phyloP scores from a whole-genome alignment of 2,888 invertebrate species.

The Ferdinandea cuprea region DNA sequence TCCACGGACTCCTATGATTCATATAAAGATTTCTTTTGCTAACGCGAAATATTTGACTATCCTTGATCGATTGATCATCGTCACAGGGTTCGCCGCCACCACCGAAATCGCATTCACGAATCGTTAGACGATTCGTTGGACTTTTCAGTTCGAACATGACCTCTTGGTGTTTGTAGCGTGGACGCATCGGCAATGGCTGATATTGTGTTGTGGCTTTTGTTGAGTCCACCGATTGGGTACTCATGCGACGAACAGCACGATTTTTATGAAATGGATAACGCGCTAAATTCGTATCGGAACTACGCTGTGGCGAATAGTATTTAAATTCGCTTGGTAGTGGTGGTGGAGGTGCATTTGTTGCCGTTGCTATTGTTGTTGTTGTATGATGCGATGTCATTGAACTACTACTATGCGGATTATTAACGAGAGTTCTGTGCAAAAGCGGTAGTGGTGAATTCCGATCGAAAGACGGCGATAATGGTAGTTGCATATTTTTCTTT shows the following conservation, averaged over 20 bases:
- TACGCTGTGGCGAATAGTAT: constrained; percentile 82
- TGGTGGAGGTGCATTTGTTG: constrained; percentile 80
- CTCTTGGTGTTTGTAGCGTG: constrained; percentile 81
- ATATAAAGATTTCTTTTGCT: constrained; percentile 83
- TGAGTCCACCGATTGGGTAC: constrained; percentile 82
- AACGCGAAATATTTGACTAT: constrained; percentile 83
- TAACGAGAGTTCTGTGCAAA: constrained; percentile 79
- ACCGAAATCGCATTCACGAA: constrained; percentile 83
- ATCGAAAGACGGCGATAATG: constrained; percentile 82
- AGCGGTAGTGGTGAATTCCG: constrained; percentile 82
- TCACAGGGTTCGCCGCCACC: constrained; percentile 83
- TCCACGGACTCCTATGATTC: constrained; percentile 83
- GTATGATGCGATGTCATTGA: constrained; percentile 69
- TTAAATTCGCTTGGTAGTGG: constrained; percentile 82
- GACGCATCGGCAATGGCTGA: constrained; percentile 81
- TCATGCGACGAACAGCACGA: constrained; percentile 81
- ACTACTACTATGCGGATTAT: constrained; percentile 74
- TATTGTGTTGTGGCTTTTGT: constrained; percentile 81
- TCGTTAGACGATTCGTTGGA: constrained; percentile 82
- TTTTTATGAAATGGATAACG: constrained; percentile 82
- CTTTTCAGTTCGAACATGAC: constrained; percentile 82
- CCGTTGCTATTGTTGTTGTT: constrained; percentile 80
- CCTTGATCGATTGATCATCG: constrained; percentile 83
- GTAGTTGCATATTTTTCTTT: constrained; percentile 80
- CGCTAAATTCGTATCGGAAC: constrained; percentile 79